Percentiles rank a stretch among this genome's conserved stretches.
These are phyloP conservation scores for Caenorhabditis japonica DNA, from an alignment of 2,888 invertebrate species.

Conservation along the genomic window DNA sequence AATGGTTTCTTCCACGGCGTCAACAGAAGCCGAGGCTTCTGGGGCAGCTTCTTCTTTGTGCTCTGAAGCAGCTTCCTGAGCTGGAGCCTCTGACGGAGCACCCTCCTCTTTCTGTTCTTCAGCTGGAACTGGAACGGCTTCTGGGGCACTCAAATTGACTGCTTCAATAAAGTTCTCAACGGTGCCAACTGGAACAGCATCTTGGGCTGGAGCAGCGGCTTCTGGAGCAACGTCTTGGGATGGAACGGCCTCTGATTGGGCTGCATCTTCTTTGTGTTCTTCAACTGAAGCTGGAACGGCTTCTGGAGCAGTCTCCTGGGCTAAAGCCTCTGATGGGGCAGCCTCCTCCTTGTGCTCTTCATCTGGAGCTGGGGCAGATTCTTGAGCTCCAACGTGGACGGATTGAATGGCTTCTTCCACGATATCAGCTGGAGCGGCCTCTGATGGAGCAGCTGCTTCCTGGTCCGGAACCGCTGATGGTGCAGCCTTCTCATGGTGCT, in stretches of 20 bases:
- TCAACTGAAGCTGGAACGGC: slow-evolving; percentile 9
- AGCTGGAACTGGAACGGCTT: slow-evolving; percentile 8
- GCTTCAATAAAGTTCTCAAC: slow-evolving; percentile 1
- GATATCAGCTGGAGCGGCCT: background rate
- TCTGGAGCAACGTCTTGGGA: slow-evolving; percentile 5
- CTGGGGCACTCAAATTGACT: background rate
- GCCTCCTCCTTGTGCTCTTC: slow-evolving; percentile 2
- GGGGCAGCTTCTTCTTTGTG: too few species aligned
- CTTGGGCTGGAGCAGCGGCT: slow-evolving; percentile 14
- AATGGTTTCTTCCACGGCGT: slow-evolving; percentile 5
- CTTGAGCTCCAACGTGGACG: background rate
- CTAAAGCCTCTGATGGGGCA: slow-evolving; percentile 1
- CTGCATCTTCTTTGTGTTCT: slow-evolving; percentile 2
- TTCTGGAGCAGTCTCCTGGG: slow-evolving; percentile 10
- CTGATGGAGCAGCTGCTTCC: background rate
- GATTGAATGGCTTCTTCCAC: background rate
- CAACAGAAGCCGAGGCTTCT: background rate
- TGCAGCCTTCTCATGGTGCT: slow-evolving; percentile 1
- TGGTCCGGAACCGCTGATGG: background rate
- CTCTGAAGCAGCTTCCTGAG: too few species aligned
- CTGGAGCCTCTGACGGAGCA: background rate
- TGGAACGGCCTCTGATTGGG: background rate
- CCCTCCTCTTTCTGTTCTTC: slow-evolving; percentile 1
- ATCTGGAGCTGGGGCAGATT: slow-evolving; percentile 4
- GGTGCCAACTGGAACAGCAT: background rate